Evolutionary conservation across 1,140 invertebrate genomes (phyloP), one percentile per base, ranked within the genome.

Genomic region (Ips typographus): DNA sequence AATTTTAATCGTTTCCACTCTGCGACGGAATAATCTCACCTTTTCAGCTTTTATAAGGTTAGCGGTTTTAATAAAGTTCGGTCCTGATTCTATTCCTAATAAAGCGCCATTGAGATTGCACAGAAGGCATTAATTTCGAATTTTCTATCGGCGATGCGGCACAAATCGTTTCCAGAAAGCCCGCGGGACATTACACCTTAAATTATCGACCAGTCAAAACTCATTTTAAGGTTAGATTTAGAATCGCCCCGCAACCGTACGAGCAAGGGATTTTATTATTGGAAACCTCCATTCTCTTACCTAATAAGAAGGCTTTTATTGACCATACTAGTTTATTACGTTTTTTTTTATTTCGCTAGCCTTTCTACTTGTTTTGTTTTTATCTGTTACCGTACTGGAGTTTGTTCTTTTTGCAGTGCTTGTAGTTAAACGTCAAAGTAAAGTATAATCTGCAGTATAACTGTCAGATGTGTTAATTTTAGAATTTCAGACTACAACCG

Each of bases 41-140:
- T 22, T 22, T 22, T 22, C 22, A 22, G 22, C 0, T 22, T 22
- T 22, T 22, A 22, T 22, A 22, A 22, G 22, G 22, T 22, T 22
- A 22, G 22, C 22, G 22, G 22, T 22, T 22, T 22, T 22, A 22
- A 22, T 22, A 22, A 22, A 59, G 8, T 59, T 42, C 57, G 39
- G 57, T 40, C 57, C 38, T 59, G 57, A 38, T 38, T 6, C 40
- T 43, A 51, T 71, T 65, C 69, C 65, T 73, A 68, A 71, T 71
- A 68, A 71, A 70, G 43, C 66, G 53, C 71, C 70, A 49, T 71
- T 71, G 62, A 74, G 68, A 74, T 72, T 74, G 65, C 65, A 74
- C 73, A 74, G 71, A 71, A 73, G 59, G 59, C 73, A 74, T 74
- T 74, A 74, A 74, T 74, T 74, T 71, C 68, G 40, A 72, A 72